Percentiles rank a stretch among this genome's conserved stretches.
phyloP scores from a whole-genome alignment of 1,140 invertebrate genomes.

The Drosophila insularis region DNA sequence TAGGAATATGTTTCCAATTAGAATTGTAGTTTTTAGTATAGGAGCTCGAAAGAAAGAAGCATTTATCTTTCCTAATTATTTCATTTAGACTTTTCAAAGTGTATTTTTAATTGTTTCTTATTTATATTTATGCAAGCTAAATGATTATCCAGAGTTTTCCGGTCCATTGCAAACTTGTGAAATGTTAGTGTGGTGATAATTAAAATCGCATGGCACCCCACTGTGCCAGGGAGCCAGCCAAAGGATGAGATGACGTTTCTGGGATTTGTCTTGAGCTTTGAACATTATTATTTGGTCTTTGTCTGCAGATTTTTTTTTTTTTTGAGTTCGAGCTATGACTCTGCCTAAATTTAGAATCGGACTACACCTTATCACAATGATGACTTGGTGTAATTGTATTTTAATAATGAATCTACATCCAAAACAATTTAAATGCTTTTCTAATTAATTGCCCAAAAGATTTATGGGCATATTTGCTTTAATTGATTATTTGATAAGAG shows the following conservation, averaged over 20 bases:
- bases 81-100: neutral
- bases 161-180: neutral
- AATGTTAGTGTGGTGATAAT: neutral
- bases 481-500: slow-evolving; percentile 41
- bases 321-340: neutral
- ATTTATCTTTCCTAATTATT: too few relatives aligned
- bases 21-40: too few relatives aligned
- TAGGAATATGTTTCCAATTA: too few relatives aligned
- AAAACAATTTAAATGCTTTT: slow-evolving; percentile 49
- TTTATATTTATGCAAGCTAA: neutral
- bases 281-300: neutral
- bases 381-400: slow-evolving; percentile 48
- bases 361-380: slow-evolving; percentile 32
- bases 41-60: too few relatives aligned
- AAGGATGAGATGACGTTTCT: neutral
- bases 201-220: neutral
- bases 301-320: neutral
- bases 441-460: slow-evolving; percentile 73
- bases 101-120: neutral
- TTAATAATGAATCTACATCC: slow-evolving; percentile 23
- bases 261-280: neutral
- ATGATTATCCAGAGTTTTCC: neutral
- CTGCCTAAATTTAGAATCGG: neutral
- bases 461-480: slow-evolving; percentile 63
- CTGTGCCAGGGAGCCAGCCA: neutral